Percentiles rank a stretch among this genome's conserved stretches.
Evolutionary conservation across 1,140 invertebrate species (phyloP).

Genomic region (Drosophila tropicalis): DNA sequence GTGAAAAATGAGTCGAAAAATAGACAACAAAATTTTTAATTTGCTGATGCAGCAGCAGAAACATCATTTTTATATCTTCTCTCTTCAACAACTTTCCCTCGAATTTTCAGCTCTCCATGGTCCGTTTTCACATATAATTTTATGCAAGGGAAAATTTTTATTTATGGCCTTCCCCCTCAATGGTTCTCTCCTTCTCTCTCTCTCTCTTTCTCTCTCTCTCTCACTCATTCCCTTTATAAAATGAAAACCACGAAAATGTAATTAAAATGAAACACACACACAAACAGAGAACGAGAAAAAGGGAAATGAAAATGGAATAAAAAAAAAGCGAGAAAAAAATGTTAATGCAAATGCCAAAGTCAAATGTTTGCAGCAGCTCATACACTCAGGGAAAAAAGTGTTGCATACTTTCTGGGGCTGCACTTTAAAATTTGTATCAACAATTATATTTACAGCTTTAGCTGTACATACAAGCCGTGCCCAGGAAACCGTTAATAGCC

Average conservation of each 20-base stretch:
- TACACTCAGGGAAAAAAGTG: constrained; percentile 38
- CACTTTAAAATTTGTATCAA: constrained; percentile 66
- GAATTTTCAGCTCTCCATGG: constrained; percentile 10
- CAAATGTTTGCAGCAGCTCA: constrained; percentile 46
- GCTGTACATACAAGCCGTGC: constrained; percentile 14
- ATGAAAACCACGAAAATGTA: constrained; percentile 76
- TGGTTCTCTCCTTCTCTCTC: neutral
- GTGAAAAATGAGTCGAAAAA: constrained; percentile 46
- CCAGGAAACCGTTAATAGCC: constrained; percentile 72
- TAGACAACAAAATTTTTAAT: constrained; percentile 42
- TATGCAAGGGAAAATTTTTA: constrained; percentile 58
- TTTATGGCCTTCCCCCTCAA: constrained; percentile 53
- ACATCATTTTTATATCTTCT: constrained; percentile 10
- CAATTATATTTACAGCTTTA: constrained; percentile 66
- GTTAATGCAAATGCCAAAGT: constrained; percentile 73
- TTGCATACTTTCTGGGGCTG: constrained; percentile 48
- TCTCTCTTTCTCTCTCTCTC: neutral
- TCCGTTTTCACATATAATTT: constrained; percentile 23
- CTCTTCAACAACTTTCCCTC: constrained; percentile 19
- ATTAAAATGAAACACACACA: constrained; percentile 62
- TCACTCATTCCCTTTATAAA: constrained; percentile 28
- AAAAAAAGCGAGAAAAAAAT: constrained; percentile 45
- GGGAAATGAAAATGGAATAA: neutral
- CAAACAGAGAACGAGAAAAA: constrained; percentile 2
- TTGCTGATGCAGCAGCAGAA: constrained; percentile 47